Evolutionary conservation across 2,888 invertebrate genomes (phyloP).

Genomic region (Electrophaes corylata): DNA sequence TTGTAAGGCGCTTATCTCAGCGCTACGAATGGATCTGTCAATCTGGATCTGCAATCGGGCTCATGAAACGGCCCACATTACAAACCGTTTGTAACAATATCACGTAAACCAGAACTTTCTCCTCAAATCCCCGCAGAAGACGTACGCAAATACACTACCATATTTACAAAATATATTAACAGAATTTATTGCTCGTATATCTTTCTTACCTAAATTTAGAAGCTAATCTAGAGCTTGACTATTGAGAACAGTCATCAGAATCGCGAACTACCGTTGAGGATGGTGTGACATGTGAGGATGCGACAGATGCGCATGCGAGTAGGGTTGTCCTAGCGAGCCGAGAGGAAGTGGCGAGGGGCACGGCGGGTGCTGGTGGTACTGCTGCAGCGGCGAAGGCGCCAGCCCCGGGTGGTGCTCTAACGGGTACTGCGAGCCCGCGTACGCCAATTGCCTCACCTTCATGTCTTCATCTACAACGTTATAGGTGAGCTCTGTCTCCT

Average conservation of each 20-base stretch:
- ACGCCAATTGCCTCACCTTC: constrained; percentile 98
- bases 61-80: constrained; percentile 49
- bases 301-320: constrained; percentile 82
- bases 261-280: constrained; percentile 89
- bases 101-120: constrained; percentile 55
- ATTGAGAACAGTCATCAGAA: constrained; percentile 37
- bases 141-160: constrained; percentile 56
- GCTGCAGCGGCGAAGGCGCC: constrained; percentile 87
- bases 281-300: constrained; percentile 91
- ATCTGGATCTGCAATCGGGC: constrained; percentile 58
- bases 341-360: constrained; percentile 90
- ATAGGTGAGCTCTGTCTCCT: constrained; percentile 99
- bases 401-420: constrained; percentile 87
- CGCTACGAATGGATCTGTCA: constrained; percentile 65
- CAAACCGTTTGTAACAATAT: constrained; percentile 49
- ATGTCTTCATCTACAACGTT: constrained; percentile 97
- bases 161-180: constrained; percentile 77
- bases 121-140: constrained; percentile 63
- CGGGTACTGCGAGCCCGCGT: constrained; percentile 89
- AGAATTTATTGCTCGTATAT: constrained; percentile 68
- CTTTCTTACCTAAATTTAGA: constrained; percentile 63
- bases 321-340: constrained; percentile 78
- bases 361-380: constrained; percentile 89
- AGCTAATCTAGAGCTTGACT: constrained; percentile 76
- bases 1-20: constrained; percentile 51